phyloP scores from a whole-genome alignment of 2,888 invertebrate species.

The Muschampia plurimacula region DNA sequence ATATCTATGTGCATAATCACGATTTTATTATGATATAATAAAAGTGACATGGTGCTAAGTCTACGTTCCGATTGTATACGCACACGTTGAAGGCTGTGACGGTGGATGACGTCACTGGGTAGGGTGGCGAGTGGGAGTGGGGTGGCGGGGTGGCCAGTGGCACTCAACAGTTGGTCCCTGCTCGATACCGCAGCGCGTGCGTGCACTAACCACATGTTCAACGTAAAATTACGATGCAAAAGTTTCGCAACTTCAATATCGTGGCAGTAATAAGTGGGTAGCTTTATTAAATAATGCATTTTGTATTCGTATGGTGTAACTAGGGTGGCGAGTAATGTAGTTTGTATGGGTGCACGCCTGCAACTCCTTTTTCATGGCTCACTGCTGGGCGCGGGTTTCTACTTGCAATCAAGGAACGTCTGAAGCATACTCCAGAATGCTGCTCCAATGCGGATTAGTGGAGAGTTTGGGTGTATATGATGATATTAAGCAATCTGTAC shows the following conservation, averaged over 20 bases:
- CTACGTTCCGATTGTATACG: slow-evolving; percentile 42
- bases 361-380: too few relatives aligned
- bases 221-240: slow-evolving; percentile 42
- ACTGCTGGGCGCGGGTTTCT: too few relatives aligned
- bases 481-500: too few relatives aligned
- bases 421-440: too few relatives aligned
- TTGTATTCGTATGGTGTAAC: background rate
- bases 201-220: slow-evolving; percentile 69
- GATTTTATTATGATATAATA: slow-evolving; percentile 13
- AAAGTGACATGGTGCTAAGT: slow-evolving; percentile 28
- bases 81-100: slow-evolving; percentile 48
- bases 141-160: slow-evolving; percentile 36
- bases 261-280: background rate
- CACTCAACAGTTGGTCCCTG: slow-evolving; percentile 81
- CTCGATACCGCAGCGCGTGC: slow-evolving; percentile 79
- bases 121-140: slow-evolving; percentile 41
- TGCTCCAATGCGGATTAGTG: too few relatives aligned
- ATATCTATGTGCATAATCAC: slow-evolving; percentile 4
- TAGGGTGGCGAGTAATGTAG: background rate
- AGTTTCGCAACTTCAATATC: slow-evolving; percentile 43
- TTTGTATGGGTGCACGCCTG: background rate
- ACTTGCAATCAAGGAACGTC: too few relatives aligned
- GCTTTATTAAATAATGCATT: background rate
- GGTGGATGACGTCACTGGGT: slow-evolving; percentile 66
- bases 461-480: too few relatives aligned